Evolutionary conservation across 2,888 invertebrate genomes (phyloP).

Genomic region (Eupelmus urozonus): DNA sequence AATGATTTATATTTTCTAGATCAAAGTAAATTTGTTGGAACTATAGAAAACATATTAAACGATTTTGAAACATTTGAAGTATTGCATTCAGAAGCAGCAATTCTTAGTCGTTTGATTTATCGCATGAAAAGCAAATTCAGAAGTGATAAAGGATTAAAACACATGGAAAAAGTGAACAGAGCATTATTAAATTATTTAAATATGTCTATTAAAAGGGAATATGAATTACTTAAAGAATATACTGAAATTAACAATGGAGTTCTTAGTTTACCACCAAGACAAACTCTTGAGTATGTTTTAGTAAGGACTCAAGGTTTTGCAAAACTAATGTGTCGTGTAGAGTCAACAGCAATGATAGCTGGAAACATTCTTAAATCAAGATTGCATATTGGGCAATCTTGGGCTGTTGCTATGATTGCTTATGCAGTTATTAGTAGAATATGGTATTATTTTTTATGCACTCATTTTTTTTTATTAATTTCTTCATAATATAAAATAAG

Average conservation of each 20-base stretch:
- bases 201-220: slow-evolving; percentile 78
- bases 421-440: slow-evolving; percentile 80
- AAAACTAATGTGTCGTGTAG: slow-evolving; percentile 79
- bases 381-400: slow-evolving; percentile 79
- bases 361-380: slow-evolving; percentile 79
- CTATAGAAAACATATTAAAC: slow-evolving; percentile 61
- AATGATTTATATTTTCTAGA: slow-evolving; percentile 61
- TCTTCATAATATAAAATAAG: slow-evolving; percentile 12
- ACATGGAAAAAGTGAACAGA: slow-evolving; percentile 79
- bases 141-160: slow-evolving; percentile 80
- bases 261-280: slow-evolving; percentile 79
- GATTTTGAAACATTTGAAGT: slow-evolving; percentile 76
- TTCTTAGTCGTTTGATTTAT: slow-evolving; percentile 80
- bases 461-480: too few species aligned
- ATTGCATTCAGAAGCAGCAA: slow-evolving; percentile 80
- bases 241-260: slow-evolving; percentile 68
- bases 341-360: slow-evolving; percentile 78
- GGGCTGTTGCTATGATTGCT: slow-evolving; percentile 80
- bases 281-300: slow-evolving; percentile 81
- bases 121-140: slow-evolving; percentile 81
- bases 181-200: slow-evolving; percentile 79
- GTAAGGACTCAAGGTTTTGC: slow-evolving; percentile 80
- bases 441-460: slow-evolving; percentile 76
- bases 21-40: slow-evolving; percentile 59
- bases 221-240: slow-evolving; percentile 64